phyloP scores from a whole-genome alignment of 2,113 vertebrate genomes.

The Nibea albiflora region DNA sequence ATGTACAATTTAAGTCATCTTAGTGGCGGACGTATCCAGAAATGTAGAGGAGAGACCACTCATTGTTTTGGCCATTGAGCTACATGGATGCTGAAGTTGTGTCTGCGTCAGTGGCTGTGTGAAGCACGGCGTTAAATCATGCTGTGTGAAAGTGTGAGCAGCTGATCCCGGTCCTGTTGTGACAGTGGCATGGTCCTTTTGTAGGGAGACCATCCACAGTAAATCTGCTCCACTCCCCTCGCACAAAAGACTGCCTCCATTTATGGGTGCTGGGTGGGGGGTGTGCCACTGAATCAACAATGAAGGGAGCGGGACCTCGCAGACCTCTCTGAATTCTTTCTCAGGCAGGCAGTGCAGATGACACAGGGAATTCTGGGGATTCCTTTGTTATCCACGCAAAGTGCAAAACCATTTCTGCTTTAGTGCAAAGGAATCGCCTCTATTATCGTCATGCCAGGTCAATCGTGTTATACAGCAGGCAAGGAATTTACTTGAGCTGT shows the following conservation, averaged over 20 bases:
- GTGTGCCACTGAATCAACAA: constrained; percentile 81
- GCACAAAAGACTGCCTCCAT: constrained; percentile 82
- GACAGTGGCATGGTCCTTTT: constrained; percentile 74
- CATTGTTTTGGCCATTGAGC: neutral
- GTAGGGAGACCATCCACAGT: constrained; percentile 73
- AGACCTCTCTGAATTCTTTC: constrained; percentile 81
- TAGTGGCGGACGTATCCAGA: neutral
- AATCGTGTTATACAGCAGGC: neutral
- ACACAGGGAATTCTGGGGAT: constrained; percentile 74
- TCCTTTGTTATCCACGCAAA: constrained; percentile 69
- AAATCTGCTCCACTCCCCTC: constrained; percentile 79
- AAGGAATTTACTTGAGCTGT: neutral
- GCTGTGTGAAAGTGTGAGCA: constrained; percentile 68
- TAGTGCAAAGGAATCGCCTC: constrained; percentile 20
- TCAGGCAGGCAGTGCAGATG: constrained; percentile 66
- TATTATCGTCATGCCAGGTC: constrained; percentile 26
- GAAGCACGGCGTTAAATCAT: constrained; percentile 69
- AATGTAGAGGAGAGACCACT: neutral
- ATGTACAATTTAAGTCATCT: neutral
- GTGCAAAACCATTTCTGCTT: constrained; percentile 35
- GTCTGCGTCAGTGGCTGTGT: constrained; percentile 65
- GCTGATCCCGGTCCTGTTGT: constrained; percentile 79
- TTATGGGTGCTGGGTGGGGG: constrained; percentile 74
- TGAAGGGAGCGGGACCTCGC: constrained; percentile 75
- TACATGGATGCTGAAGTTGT: constrained; percentile 36